phyloP scores from a whole-genome alignment of 2,113 vertebrate genomes.

The Willisornis vidua region DNA sequence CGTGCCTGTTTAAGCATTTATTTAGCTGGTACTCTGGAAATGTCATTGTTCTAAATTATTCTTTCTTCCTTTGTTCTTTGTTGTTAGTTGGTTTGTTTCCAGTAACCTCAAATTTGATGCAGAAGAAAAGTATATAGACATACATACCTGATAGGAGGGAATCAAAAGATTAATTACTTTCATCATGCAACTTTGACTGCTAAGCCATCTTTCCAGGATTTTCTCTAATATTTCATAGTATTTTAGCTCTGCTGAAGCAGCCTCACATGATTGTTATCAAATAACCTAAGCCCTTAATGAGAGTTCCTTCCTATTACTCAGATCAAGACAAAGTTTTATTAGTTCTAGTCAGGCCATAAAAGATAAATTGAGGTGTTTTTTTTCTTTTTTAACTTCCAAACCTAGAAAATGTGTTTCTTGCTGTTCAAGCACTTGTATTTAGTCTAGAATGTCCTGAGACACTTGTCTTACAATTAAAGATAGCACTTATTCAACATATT shows the following conservation, averaged over 20 bases:
- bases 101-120: not conserved
- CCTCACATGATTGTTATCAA: not conserved
- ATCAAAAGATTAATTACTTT: not conserved
- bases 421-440: not conserved
- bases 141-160: not conserved
- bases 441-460: not conserved
- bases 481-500: not conserved
- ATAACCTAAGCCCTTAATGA: not conserved
- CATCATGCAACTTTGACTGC: not conserved
- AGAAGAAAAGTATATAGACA: not conserved
- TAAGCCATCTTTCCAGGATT: not conserved
- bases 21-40: not conserved
- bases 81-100: constrained; percentile 17
- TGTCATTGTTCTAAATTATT: not conserved
- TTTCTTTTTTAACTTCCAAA: not conserved
- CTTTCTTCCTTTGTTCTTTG: constrained; percentile 14
- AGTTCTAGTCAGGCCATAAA: not conserved
- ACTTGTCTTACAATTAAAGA: not conserved
- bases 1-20: not conserved
- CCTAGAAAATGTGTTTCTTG: not conserved
- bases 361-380: not conserved
- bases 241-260: not conserved
- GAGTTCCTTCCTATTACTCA: constrained; percentile 48
- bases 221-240: not conserved
- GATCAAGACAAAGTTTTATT: not conserved